A percentile compares a stretch with the other conserved stretches of the same genome.
Conservation (phyloP, 2,113 vertebrate species). For the Lycocorax pyrrhopterus region DNA sequence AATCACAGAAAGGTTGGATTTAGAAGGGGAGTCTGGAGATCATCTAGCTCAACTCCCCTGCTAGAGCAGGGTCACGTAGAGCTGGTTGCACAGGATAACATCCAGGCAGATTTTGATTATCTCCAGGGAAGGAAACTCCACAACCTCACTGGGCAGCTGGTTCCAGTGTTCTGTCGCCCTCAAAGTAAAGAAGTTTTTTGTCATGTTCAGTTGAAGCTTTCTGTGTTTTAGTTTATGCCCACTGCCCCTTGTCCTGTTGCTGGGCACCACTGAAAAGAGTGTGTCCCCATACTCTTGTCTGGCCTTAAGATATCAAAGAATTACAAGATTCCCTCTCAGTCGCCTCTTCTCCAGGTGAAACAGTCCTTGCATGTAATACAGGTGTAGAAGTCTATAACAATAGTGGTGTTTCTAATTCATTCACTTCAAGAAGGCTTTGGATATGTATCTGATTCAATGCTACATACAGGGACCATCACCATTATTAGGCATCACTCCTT, state of each 20-base stretch:
- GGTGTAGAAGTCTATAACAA: accelerated
- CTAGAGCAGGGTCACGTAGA: not conserved
- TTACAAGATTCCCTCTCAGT: not conserved
- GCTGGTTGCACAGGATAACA: not conserved
- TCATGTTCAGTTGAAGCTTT: not conserved
- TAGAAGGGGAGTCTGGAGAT: not conserved
- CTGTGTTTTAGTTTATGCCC: not conserved
- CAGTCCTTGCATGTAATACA: not conserved
- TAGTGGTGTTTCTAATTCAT: not conserved
- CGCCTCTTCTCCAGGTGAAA: accelerated
- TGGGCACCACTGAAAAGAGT: not conserved
- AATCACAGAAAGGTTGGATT: not conserved
- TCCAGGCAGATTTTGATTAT: not conserved
- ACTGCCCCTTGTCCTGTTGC: not conserved
- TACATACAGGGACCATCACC: not conserved
- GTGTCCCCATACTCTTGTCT: too few species aligned
- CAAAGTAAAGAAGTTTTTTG: not conserved
- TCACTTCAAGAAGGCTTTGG: not conserved
- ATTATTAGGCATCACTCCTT: not conserved
- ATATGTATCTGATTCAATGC: not conserved
- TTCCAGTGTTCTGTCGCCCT: not conserved
- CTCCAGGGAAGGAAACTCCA: not conserved
- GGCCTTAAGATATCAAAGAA: not conserved
- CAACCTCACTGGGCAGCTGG: not conserved
- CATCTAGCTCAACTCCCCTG: not conserved